Conservation (phyloP, 2,888 invertebrate genomes). For the Cylloceria caligata region DNA sequence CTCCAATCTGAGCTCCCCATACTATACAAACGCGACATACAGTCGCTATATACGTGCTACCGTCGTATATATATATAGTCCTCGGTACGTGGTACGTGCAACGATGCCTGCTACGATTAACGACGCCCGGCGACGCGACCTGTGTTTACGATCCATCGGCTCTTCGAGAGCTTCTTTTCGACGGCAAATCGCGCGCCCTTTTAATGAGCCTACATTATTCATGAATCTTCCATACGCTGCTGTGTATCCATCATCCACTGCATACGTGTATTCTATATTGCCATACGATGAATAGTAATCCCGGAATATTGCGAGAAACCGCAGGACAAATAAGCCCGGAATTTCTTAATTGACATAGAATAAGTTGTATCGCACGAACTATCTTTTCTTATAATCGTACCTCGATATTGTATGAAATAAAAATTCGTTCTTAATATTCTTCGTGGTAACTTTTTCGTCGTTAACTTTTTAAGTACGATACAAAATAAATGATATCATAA, state of each 20-base stretch:
- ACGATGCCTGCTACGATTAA: conserved; percentile 59
- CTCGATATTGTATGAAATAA: no score
- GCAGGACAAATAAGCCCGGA: not conserved
- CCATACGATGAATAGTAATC: conserved; percentile 9
- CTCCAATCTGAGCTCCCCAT: conserved; percentile 42
- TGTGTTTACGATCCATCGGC: conserved; percentile 66
- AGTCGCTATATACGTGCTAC: not conserved
- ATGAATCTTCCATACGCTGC: conserved; percentile 54
- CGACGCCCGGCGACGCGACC: conserved; percentile 59
- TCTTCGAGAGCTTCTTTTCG: conserved; percentile 62
- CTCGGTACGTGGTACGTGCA: conserved; percentile 39
- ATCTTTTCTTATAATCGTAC: not conserved
- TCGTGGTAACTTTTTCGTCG: no score
- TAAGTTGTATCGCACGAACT: not conserved
- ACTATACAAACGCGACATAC: not conserved
- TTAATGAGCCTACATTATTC: conserved; percentile 67
- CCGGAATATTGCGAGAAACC: not conserved
- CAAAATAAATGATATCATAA: no score
- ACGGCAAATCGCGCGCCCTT: conserved; percentile 63
- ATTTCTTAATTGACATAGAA: conserved; percentile 9
- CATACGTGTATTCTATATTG: not conserved
- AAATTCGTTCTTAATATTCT: no score
- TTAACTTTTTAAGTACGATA: no score
- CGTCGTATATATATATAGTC: not conserved
- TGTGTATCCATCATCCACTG: conserved; percentile 36